phyloP scores from a whole-genome alignment of 1,140 invertebrate species.

The Procambarus clarkii region DNA sequence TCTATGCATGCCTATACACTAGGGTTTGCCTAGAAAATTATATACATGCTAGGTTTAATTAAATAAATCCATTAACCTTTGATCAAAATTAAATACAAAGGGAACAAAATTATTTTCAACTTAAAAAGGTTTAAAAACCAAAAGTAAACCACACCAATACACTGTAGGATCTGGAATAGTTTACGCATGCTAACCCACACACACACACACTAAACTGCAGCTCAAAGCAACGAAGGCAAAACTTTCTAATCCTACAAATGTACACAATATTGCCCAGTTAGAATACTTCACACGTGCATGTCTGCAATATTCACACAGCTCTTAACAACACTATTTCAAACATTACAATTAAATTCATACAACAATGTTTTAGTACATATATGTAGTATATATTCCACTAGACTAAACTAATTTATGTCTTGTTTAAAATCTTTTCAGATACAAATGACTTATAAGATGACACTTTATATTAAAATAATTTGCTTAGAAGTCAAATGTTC shows the following conservation, averaged over 20 bases:
- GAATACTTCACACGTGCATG: neutral
- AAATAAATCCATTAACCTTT: neutral
- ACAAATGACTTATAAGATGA: too few relatives aligned
- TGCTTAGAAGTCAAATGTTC: too few relatives aligned
- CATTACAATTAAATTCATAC: too few relatives aligned
- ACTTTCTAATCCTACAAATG: neutral
- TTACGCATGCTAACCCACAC: neutral
- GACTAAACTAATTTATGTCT: too few relatives aligned
- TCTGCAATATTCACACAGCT: too few relatives aligned
- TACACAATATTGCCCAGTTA: neutral
- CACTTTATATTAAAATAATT: too few relatives aligned
- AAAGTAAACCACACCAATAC: neutral
- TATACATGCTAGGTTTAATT: neutral
- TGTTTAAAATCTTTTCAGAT: too few relatives aligned
- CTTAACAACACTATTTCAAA: too few relatives aligned
- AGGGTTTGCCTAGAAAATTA: neutral
- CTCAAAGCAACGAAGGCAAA: neutral
- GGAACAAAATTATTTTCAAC: neutral
- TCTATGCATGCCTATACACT: constrained; percentile 41
- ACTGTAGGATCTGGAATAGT: neutral
- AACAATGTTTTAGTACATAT: too few relatives aligned
- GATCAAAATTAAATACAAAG: neutral
- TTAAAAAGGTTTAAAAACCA: neutral
- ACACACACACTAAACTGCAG: neutral
- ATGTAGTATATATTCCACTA: too few relatives aligned